Percentiles rank a stretch among this genome's conserved stretches.
Conservation (phyloP, 1,140 invertebrate species). For the Drosophila parvula region DNA sequence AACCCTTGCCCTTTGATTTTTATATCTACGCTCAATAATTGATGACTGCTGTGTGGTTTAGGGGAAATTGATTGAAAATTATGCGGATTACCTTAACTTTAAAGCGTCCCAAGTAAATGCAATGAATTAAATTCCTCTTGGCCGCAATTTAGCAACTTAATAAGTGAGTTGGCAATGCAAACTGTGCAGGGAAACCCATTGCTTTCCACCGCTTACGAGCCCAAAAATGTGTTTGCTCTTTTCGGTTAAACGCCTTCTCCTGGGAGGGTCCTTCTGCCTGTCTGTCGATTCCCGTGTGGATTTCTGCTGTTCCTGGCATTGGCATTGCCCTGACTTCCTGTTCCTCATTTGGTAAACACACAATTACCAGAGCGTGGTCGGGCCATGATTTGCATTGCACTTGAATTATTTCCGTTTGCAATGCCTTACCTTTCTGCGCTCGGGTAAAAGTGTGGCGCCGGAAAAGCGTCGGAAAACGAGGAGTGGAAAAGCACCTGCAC, state of each 20-base stretch:
- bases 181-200: constrained; percentile 18
- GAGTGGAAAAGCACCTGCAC: constrained; percentile 25
- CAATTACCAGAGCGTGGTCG: constrained; percentile 69
- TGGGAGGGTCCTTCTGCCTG: constrained; percentile 1
- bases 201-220: constrained; percentile 19
- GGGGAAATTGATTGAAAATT: background rate
- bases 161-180: constrained; percentile 18
- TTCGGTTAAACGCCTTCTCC: constrained; percentile 44
- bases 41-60: constrained; percentile 10
- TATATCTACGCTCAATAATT: constrained; percentile 17
- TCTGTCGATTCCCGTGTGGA: constrained; percentile 13
- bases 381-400: constrained; percentile 78
- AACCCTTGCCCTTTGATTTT: constrained; percentile 5
- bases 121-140: background rate
- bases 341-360: constrained; percentile 65
- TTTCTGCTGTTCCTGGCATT: constrained; percentile 31
- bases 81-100: background rate
- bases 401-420: constrained; percentile 78
- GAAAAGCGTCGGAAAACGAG: constrained; percentile 11
- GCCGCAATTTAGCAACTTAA: constrained; percentile 18
- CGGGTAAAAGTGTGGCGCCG: constrained; percentile 13
- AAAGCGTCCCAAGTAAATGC: background rate
- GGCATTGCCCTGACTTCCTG: constrained; percentile 44
- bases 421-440: constrained; percentile 11
- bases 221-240: constrained; percentile 65